Percentiles rank a stretch among this genome's conserved stretches.
phyloP scores from a whole-genome alignment of 2,797 vertebrate genomes.

The Erpetoichthys calabaricus region DNA sequence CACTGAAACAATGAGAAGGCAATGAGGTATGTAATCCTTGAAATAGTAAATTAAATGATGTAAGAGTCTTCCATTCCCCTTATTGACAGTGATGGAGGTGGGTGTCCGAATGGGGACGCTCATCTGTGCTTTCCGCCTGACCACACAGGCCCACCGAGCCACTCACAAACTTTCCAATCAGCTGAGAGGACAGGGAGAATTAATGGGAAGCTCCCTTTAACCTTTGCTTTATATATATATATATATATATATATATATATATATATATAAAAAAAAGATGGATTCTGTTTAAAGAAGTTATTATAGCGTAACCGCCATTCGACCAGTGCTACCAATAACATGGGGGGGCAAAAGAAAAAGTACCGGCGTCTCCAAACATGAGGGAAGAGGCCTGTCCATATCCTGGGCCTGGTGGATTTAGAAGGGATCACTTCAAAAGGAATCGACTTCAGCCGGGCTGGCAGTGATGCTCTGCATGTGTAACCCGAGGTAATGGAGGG shows the following conservation, averaged over 20 bases:
- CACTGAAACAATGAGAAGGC: constrained; percentile 91
- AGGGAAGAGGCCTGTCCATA: too few species aligned
- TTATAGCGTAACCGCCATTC: constrained; percentile 7
- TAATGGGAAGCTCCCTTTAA: constrained; percentile 17
- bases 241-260: constrained; percentile 18
- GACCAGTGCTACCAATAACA: too few species aligned
- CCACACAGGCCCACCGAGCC: constrained; percentile 33
- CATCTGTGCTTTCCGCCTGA: constrained; percentile 48
- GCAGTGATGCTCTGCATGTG: too few species aligned
- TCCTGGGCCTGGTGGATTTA: too few species aligned
- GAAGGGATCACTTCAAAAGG: too few species aligned
- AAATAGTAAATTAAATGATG: constrained; percentile 89
- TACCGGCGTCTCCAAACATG: too few species aligned
- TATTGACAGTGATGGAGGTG: constrained; percentile 92
- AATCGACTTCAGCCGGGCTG: too few species aligned
- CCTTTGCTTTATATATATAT: constrained; percentile 21
- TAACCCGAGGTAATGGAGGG: too few species aligned
- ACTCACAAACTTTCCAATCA: constrained; percentile 32
- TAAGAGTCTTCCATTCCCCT: constrained; percentile 56
- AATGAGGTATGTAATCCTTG: constrained; percentile 98
- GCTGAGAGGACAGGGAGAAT: constrained; percentile 25
- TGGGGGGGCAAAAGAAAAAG: too few species aligned
- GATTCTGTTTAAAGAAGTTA: constrained; percentile 28
- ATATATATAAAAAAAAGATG: constrained; percentile 13
- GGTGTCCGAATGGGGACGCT: constrained; percentile 40